Evolutionary conservation across 2,888 invertebrate genomes (phyloP).

Genomic region (Nemotelus nigrinus): DNA sequence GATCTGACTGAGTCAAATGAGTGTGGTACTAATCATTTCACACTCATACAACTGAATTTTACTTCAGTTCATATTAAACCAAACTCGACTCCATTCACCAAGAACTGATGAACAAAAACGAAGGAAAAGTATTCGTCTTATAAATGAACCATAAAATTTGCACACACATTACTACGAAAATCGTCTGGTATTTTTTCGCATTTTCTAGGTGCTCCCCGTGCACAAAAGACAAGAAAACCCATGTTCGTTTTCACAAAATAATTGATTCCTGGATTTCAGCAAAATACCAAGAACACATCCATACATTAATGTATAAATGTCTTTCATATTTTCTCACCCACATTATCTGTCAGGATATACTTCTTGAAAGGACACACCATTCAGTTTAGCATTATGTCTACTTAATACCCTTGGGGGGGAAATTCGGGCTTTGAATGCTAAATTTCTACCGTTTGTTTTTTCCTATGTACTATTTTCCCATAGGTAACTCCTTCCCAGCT

Average conservation of each 20-base stretch:
- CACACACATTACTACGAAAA: too few species aligned
- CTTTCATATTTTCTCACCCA: neutral
- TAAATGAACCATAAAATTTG: too few species aligned
- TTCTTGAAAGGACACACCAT: slow-evolving; percentile 8
- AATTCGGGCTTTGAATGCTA: neutral
- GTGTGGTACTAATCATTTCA: too few species aligned
- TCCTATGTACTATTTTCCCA: neutral
- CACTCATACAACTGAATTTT: too few species aligned
- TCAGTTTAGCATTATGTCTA: slow-evolving; percentile 5
- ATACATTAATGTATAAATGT: neutral
- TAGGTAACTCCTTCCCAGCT: neutral
- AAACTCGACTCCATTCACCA: too few species aligned
- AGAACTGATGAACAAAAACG: too few species aligned
- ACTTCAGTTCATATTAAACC: too few species aligned
- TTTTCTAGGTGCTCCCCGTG: neutral
- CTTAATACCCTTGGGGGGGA: slow-evolving; percentile 13
- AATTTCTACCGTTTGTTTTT: neutral
- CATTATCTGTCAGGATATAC: too few species aligned
- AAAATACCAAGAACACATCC: slow-evolving; percentile 15
- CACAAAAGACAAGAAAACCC: neutral
- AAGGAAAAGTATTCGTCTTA: too few species aligned
- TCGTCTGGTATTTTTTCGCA: too few species aligned
- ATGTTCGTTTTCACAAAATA: slow-evolving; percentile 20
- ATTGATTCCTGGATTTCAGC: slow-evolving; percentile 30
- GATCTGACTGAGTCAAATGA: too few species aligned